Conservation (phyloP, 2,113 vertebrate species). For the Vulpes vulpes region DNA sequence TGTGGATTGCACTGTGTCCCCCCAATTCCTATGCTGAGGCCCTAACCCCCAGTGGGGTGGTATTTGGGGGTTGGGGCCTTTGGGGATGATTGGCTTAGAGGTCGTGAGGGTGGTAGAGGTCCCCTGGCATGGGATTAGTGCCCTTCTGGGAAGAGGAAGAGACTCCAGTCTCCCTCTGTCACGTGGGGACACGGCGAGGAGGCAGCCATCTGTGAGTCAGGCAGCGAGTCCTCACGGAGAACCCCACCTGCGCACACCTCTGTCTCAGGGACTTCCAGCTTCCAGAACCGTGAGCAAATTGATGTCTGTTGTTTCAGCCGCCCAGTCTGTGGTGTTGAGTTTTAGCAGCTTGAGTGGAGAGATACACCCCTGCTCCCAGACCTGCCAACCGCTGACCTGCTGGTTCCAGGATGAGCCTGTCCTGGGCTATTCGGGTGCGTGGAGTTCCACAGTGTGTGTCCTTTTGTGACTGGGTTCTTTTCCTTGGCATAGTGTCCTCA, state of each 20-base stretch:
- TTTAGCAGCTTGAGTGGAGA: background rate
- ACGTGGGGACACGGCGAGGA: background rate
- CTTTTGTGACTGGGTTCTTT: background rate
- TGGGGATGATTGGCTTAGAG: background rate
- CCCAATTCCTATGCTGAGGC: background rate
- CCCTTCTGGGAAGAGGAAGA: background rate
- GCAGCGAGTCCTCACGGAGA: background rate
- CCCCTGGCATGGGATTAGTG: background rate
- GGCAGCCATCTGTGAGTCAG: background rate
- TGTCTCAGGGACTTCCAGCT: background rate
- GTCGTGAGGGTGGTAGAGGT: background rate
- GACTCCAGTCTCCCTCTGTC: background rate
- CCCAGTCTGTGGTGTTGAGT: too few species aligned
- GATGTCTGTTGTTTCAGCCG: background rate
- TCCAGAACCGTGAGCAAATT: background rate
- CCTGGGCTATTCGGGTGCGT: background rate
- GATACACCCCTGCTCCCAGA: background rate
- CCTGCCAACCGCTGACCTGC: background rate
- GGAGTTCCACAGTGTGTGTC: accelerated
- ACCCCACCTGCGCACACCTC: background rate
- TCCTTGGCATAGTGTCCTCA: background rate
- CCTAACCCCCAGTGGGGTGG: background rate
- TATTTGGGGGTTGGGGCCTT: background rate
- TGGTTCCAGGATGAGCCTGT: background rate
- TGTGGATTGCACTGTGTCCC: background rate